Base-by-base conservation (phyloP, 2,113 vertebrate species). In the Lasiurus borealis region DNA sequence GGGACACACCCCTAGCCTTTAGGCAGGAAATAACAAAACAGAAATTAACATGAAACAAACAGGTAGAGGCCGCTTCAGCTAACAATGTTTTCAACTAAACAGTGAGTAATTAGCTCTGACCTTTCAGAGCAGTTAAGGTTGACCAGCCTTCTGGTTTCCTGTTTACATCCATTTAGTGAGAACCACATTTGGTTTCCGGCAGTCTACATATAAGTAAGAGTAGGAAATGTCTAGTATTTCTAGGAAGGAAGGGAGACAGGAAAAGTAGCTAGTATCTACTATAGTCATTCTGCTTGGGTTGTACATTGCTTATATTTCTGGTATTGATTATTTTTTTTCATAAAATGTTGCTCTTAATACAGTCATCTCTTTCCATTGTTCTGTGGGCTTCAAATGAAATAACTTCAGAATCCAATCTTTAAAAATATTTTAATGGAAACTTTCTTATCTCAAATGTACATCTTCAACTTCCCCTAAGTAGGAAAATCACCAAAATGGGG, bases 371-470 rank as follows among this genome's bases (percentile, higher is more conserved):
- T 94, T 77, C 87, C 0, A 80, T 85, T 85, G 46, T 10, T 64
- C 13, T 5, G 4, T 78, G 44, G 95, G 10, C 6, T 73, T 90
- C 27, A 89, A 90, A 90, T 78, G 13, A 92, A 88, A 85, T 81
- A 77, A 52, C 19, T 71, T 92, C 23, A 82, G 64, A 90, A 85
- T 25, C 27, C 19, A 68, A 36, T 90, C 19, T 77, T 93, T 90
- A 84, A 78, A 92, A 91, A 81, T 12, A 75, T 85, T 77, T 85
- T 59, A 89, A 36, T 85, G 73, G 88, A 82, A 92, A 2, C 27
- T 62, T 64, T 85, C 36, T 80, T 76, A 14, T 15, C 7, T 64
- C 93, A 68, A 64, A 83, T 71, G 9, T 52, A 52, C 27, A 25
- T 75, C 73, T 6, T 88, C 15, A 72, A 25, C 57, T 75, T 54